Evolutionary conservation across 2,888 invertebrate genomes (phyloP), one percentile per base, ranked within the genome.

Genomic region (Lochmaea crataegi): DNA sequence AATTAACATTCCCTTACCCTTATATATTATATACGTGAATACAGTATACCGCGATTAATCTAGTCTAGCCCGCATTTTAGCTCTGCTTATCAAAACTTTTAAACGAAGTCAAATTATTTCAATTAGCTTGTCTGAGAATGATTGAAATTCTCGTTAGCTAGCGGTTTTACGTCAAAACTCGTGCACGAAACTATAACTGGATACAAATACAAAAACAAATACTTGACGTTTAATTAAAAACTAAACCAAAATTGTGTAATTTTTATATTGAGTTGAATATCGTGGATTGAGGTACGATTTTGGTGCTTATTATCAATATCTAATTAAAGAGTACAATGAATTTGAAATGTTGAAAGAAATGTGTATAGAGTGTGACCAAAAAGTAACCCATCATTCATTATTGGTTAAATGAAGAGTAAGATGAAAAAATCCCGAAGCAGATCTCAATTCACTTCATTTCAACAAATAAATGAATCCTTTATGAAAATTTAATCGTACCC

Each of bases 61-160:
- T 51, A 26, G 65, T 61, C 38, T 26, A 65, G 69, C 73, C 73
- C 73, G 73, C 73, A 73, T 68, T 68, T 60, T 60, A 68, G 58
- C 48, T 32, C 18, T 22, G 69, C 69, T 73, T 69, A 73, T 73
- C 73, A 73, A 73, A 73, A 73, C 73, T 69, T 73, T 61, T 68
- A 65, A 73, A 58, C 45, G 60, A 66, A 73, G 66, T 69, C 73
- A 69, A 65, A 69, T 73, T 65, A 73, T 65, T 73, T 69, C 61
- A 68, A 69, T 73, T 61, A 65, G 65, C 60, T 65, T 68, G 73
- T 73, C 66, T 67, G 63, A 6, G 48, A 61, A 66, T 51, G 42
- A 66, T 71, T 71, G 71, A 66, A 53, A 66, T 45, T 60, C 65
- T 56, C 41, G 53, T 65, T 68, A 16, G 68, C 68, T 45, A 45